These are phyloP conservation scores for Grammomys dolichurus DNA, from an alignment of 2,113 vertebrate genomes.

Conservation along the genomic window DNA sequence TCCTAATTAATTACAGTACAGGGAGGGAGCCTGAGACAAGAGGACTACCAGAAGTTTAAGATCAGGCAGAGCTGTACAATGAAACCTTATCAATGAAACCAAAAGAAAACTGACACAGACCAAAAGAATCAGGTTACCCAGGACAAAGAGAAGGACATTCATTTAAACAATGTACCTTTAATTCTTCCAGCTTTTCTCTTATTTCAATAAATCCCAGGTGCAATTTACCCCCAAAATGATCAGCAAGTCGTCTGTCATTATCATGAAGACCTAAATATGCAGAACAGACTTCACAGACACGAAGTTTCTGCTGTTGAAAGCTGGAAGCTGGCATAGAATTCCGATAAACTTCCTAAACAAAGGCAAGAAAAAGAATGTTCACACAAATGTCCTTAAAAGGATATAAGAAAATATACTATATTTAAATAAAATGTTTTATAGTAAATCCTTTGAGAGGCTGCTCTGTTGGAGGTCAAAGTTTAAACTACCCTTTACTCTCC, in stretches of 20 bases:
- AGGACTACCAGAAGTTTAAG: neutral
- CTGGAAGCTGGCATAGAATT: conserved; percentile 99
- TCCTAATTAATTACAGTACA: neutral
- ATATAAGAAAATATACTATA: neutral
- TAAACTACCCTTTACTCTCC: neutral
- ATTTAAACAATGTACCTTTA: conserved; percentile 91
- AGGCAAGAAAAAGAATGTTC: conserved; percentile 42
- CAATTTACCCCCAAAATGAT: conserved; percentile 99
- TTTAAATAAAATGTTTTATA: neutral
- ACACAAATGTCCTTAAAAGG: neutral
- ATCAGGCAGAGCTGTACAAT: neutral
- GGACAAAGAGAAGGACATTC: neutral
- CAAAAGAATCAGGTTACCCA: neutral
- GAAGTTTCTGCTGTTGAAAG: conserved; percentile 98
- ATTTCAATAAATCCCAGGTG: conserved; percentile 99
- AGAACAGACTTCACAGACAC: conserved; percentile 98
- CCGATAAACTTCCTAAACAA: conserved; percentile 95
- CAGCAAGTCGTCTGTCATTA: conserved; percentile 97
- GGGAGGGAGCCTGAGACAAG: neutral
- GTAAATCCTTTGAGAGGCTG: neutral
- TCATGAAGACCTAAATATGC: conserved; percentile 99
- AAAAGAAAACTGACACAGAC: conserved; percentile 5
- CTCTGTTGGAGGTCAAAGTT: neutral
- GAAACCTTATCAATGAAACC: neutral
- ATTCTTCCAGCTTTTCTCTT: conserved; percentile 97